Conservation (phyloP, 2,888 invertebrate genomes). For the Cacoxenus indagator region DNA sequence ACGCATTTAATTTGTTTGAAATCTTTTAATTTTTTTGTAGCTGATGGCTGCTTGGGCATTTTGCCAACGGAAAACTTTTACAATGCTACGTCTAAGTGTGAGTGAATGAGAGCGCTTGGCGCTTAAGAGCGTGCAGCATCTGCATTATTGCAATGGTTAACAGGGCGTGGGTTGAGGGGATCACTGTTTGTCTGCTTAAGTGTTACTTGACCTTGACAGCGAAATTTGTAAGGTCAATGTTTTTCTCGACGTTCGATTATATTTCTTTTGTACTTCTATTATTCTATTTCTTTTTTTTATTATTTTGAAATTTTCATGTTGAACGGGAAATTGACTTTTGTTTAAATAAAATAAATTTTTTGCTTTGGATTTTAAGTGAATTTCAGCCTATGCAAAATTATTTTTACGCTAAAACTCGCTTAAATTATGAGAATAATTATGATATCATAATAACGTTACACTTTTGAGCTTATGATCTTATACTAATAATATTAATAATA, state of each 20-base stretch:
- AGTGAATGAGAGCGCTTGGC: not conserved
- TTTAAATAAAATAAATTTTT: too few species aligned
- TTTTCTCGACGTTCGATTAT: conserved; percentile 7
- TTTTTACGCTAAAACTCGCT: not conserved
- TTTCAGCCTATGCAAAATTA: not conserved
- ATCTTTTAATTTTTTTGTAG: not conserved
- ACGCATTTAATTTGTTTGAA: too few species aligned
- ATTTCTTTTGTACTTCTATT: not conserved
- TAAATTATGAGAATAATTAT: too few species aligned
- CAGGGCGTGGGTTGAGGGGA: not conserved
- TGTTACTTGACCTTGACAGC: conserved; percentile 64
- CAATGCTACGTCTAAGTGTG: not conserved
- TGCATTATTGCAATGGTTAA: conserved; percentile 36
- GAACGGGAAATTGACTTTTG: not conserved
- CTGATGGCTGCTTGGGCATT: not conserved
- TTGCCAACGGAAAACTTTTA: not conserved
- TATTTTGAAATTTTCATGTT: not conserved
- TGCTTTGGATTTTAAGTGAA: not conserved
- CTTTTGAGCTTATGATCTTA: too few species aligned
- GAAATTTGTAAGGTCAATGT: conserved; percentile 41
- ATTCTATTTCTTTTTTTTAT: not conserved
- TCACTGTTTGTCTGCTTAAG: conserved; percentile 34
- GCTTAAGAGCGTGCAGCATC: not conserved
- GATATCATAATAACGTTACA: too few species aligned
- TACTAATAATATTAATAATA: not conserved